Evolutionary conservation across 1,140 invertebrate species (phyloP).

Genomic region (Trachymyrmex cornetzi): DNA sequence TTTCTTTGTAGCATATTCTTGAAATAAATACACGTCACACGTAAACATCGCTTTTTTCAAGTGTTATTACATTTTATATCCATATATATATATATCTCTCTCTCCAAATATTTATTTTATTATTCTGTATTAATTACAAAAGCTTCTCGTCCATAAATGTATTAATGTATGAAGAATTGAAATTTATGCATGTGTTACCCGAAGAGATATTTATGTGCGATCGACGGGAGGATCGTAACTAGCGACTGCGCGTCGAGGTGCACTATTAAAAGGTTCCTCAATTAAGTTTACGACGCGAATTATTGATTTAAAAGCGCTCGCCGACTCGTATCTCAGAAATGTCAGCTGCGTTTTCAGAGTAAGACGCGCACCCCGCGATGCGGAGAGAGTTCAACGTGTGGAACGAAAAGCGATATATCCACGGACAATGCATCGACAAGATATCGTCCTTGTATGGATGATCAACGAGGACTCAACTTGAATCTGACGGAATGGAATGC

Average conservation of each 20-base stretch:
- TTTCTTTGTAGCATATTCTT: neutral
- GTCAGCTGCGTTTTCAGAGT: slow-evolving; percentile 24
- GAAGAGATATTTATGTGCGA: slow-evolving; percentile 6
- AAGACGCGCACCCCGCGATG: neutral
- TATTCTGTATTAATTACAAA: neutral
- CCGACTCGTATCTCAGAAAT: slow-evolving; percentile 35
- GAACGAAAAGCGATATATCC: slow-evolving; percentile 9
- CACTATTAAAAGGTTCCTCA: neutral
- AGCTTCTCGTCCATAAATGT: neutral
- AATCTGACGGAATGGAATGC: slow-evolving; percentile 43
- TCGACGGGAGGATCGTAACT: neutral
- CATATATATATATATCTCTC: too few relatives aligned
- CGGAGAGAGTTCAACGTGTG: neutral
- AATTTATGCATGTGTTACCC: neutral
- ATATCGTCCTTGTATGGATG: slow-evolving; percentile 25
- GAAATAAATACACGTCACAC: neutral
- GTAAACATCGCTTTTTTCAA: neutral
- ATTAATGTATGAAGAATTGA: neutral
- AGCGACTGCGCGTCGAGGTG: neutral
- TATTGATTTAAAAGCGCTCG: slow-evolving; percentile 44
- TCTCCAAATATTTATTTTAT: neutral
- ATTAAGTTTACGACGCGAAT: slow-evolving; percentile 46
- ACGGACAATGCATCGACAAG: slow-evolving; percentile 22
- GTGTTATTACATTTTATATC: neutral
- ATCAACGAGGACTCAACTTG: slow-evolving; percentile 12